Percentiles rank a stretch among this genome's conserved stretches.
Evolutionary conservation across 2,797 vertebrate genomes (phyloP).

Genomic region (Eremophila alpestris): DNA sequence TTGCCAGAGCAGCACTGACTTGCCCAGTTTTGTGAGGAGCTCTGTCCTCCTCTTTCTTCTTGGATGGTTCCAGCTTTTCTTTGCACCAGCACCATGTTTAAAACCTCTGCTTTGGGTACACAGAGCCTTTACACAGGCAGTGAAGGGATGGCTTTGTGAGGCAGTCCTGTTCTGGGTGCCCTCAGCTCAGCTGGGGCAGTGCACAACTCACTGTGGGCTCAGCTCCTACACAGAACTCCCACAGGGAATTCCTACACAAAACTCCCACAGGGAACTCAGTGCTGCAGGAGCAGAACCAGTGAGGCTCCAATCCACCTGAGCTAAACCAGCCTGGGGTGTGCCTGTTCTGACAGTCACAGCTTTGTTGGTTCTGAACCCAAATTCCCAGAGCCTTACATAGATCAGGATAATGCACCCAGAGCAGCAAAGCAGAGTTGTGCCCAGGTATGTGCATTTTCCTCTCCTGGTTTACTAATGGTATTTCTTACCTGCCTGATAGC

Average conservation of each 20-base stretch:
- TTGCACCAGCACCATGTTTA: neutral
- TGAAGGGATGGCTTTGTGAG: neutral
- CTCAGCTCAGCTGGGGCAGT: neutral
- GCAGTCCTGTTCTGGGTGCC: neutral
- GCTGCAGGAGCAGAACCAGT: neutral
- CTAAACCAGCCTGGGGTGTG: neutral
- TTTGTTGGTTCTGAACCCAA: neutral
- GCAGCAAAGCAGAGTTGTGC: neutral
- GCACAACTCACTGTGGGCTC: neutral
- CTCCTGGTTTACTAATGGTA: neutral
- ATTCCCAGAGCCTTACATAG: neutral
- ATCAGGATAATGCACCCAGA: neutral
- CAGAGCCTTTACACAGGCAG: neutral
- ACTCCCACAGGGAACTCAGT: neutral
- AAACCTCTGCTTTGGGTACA: fast-evolving
- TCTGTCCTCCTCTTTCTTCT: neutral
- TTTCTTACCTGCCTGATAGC: neutral
- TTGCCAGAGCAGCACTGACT: neutral
- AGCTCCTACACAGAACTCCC: neutral
- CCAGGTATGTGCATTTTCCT: neutral
- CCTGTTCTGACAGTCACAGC: neutral
- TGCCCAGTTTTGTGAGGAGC: neutral
- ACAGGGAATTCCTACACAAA: neutral
- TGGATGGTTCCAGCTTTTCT: neutral
- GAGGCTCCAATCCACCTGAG: neutral